A percentile compares a stretch with the other conserved stretches of the same genome.
phyloP scores from a whole-genome alignment of 1,140 invertebrate genomes.

The Cydia pomonella region DNA sequence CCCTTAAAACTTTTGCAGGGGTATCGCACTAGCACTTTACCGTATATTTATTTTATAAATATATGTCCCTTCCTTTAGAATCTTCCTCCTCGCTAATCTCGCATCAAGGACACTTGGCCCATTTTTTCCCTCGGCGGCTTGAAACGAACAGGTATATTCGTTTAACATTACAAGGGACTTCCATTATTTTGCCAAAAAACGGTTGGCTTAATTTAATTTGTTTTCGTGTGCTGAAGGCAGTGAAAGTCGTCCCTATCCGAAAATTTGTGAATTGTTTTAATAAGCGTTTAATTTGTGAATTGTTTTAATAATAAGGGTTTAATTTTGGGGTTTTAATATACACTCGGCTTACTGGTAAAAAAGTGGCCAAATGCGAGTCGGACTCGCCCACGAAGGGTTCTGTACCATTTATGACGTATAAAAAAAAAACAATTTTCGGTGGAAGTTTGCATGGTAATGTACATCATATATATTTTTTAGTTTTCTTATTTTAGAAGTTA shows the following conservation, averaged over 20 bases:
- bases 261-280: constrained; percentile 2
- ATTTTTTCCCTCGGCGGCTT: neutral
- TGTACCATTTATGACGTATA: no score
- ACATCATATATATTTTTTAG: no score
- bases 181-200: constrained; percentile 13
- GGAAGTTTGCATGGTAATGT: no score
- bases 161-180: constrained; percentile 19
- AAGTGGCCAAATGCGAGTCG: no score
- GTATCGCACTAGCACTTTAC: neutral
- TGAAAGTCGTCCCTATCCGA: neutral
- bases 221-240: neutral
- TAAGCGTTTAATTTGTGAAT: no score
- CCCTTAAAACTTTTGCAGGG: neutral
- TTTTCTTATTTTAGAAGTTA: no score
- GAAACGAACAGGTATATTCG: constrained; percentile 8
- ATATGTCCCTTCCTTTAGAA: neutral
- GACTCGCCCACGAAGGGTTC: no score
- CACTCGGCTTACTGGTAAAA: no score
- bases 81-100: constrained; percentile 1
- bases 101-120: constrained; percentile 6
- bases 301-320: no score
- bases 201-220: constrained; percentile 12
- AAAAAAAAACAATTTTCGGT: no score
- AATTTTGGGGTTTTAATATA: neutral
- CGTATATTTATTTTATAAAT: constrained; percentile 10